These are phyloP conservation scores for Dreissena polymorpha DNA, from an alignment of 1,140 invertebrate species.

Conservation along the genomic window DNA sequence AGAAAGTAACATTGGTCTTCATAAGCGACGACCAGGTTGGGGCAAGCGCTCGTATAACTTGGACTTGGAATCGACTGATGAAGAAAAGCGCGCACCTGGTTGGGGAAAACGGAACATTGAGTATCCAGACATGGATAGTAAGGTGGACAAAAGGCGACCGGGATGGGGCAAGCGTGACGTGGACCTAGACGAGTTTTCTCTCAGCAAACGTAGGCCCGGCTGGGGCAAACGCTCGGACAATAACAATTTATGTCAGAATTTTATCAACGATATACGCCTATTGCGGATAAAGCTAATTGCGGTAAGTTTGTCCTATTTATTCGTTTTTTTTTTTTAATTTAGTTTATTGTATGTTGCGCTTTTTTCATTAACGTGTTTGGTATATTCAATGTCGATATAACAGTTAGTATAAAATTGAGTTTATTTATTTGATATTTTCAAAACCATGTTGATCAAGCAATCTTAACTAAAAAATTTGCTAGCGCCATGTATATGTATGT, in stretches of 20 bases:
- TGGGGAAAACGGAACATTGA: conserved; percentile 54
- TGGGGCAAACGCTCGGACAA: conserved; percentile 61
- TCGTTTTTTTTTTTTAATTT: not conserved
- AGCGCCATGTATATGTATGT: too few species aligned
- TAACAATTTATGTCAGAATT: conserved; percentile 10
- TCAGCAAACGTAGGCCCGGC: conserved; percentile 58
- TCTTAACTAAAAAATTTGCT: too few species aligned
- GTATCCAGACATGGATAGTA: conserved; percentile 14
- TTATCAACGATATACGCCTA: conserved; percentile 32
- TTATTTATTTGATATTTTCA: too few species aligned
- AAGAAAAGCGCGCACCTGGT: conserved; percentile 47
- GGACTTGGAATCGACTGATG: conserved; percentile 28
- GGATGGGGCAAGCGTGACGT: conserved; percentile 54
- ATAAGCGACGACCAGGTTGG: conserved; percentile 65
- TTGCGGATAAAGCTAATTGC: conserved; percentile 37
- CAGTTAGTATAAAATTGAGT: too few species aligned
- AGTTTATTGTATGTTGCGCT: not conserved
- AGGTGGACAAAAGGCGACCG: conserved; percentile 42
- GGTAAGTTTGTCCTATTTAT: conserved; percentile 38
- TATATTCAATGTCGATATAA: not conserved
- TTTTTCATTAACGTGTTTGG: not conserved
- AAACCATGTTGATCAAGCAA: too few species aligned
- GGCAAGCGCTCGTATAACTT: conserved; percentile 50
- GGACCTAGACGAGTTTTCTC: conserved; percentile 27
- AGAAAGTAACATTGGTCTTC: conserved; percentile 37